A percentile compares a stretch with the other conserved stretches of the same genome.
These are phyloP conservation scores for Dendrolimus kikuchii DNA, from an alignment of 1,140 invertebrate genomes.

Conservation along the genomic window DNA sequence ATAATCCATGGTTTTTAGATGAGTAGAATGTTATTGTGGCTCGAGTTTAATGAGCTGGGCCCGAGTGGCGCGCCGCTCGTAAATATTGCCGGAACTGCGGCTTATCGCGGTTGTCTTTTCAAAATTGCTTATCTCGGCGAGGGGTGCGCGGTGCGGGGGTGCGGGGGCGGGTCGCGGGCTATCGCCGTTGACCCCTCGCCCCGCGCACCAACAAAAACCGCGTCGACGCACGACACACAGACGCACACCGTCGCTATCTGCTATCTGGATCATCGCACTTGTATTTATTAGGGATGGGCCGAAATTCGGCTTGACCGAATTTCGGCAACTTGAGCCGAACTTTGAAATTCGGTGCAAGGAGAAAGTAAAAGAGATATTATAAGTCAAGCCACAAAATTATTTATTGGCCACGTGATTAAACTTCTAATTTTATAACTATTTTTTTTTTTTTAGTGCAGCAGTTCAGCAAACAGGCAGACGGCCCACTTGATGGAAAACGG, in stretches of 20 bases:
- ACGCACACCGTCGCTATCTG: conserved; percentile 15
- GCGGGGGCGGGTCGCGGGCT: conserved; percentile 13
- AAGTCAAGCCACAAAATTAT: no score
- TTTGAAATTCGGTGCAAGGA: no score
- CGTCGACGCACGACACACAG: background rate
- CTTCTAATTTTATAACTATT: no score
- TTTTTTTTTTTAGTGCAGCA: no score
- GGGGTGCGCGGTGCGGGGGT: conserved; percentile 14
- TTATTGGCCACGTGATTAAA: no score
- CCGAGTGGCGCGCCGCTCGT: conserved; percentile 14
- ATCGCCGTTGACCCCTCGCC: conserved; percentile 15
- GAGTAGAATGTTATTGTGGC: no score
- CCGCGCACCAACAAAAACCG: conserved; percentile 2
- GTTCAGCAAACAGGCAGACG: no score
- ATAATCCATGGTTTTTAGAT: no score
- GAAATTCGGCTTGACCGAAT: no score
- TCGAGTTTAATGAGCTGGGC: conserved; percentile 13
- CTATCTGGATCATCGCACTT: conserved; percentile 5
- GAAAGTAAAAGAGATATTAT: no score
- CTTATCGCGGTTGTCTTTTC: conserved; percentile 17
- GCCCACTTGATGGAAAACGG: no score
- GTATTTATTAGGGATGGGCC: no score
- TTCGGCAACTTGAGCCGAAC: background rate
- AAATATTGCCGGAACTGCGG: conserved; percentile 18
- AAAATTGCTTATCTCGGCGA: conserved; percentile 16